Evolutionary conservation across 1,140 invertebrate genomes (phyloP), one percentile per base, ranked within the genome.

Genomic region (Andricus grossulariae): DNA sequence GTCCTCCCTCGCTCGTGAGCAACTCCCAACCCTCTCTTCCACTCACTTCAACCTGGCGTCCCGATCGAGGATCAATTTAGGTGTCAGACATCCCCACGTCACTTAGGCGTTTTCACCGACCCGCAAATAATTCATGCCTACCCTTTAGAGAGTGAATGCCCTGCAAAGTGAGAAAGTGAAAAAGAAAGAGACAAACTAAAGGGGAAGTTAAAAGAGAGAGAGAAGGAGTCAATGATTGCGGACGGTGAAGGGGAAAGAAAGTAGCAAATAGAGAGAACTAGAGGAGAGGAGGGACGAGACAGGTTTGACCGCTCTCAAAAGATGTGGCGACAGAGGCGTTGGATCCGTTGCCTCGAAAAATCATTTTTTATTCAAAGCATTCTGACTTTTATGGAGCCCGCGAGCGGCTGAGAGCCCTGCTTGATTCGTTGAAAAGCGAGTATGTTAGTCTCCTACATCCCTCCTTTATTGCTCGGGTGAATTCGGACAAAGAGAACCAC

Each of bases 21-120:
- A 73, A 73, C 78, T 78, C 75, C 79, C 49, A 72, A 19, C 49
- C 32, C 50, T 74, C 72, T 66, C 73, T 81, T 66, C 32, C 50
- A 49, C 75, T 66, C 45, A 18, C 39, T 25, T 50, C 50, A 72
- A 19, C 18, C 52, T 71, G 74, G 70, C 72, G 82, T 82, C 78
- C 80, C 88, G 84, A 90, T 91, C 87, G 84, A 80, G 84, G 83
- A 90, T 90, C 89, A 90, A 90, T 90, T 90, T 86, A 87, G 82
- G 72, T 88, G 89, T 90, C 88, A 88, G 87, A 82, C 87, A 83
- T 90, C 89, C 85, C 75, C 84, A 83, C 86, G 89, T 90, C 89
- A 90, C 88, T 90, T 90, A 90, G 86, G 80, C 87, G 81, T 90
- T 91, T 90, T 90, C 90, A 89, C 87, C 87, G 82, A 32, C 76